Conservation (phyloP, 2,888 invertebrate genomes). For the Drosophila ustulata region DNA sequence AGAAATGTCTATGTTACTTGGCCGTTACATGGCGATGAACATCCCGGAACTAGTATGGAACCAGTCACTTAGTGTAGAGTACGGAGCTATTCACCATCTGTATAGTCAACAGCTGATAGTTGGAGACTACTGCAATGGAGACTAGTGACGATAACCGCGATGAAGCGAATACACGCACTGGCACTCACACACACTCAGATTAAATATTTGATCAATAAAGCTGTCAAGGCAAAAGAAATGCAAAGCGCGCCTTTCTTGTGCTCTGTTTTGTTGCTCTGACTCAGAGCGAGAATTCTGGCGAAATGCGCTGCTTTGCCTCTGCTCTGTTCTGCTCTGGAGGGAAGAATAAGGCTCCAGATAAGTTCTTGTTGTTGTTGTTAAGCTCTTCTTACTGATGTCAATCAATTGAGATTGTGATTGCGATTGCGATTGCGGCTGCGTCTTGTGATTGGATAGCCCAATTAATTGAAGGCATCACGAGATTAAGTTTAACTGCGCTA, state of each 20-base stretch:
- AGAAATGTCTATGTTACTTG: too few relatives aligned
- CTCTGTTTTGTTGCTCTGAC: constrained; percentile 21
- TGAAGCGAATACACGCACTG: constrained; percentile 10
- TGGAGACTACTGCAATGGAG: too few relatives aligned
- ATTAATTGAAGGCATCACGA: constrained; percentile 66
- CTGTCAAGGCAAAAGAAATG: constrained; percentile 45
- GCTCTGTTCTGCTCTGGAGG: too few relatives aligned
- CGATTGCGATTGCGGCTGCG: constrained; percentile 20
- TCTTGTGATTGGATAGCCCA: constrained; percentile 51
- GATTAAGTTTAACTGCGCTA: constrained; percentile 54
- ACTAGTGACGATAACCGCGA: too few relatives aligned
- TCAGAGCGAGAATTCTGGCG: constrained; percentile 32
- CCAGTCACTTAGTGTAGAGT: too few relatives aligned
- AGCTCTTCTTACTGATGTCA: constrained; percentile 9
- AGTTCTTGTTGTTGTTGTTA: constrained; percentile 18
- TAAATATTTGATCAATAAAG: constrained; percentile 76
- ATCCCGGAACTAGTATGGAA: too few relatives aligned
- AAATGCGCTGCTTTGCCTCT: constrained; percentile 2
- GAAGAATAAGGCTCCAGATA: constrained; percentile 26
- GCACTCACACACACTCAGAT: constrained; percentile 26
- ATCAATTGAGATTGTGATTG: constrained; percentile 27
- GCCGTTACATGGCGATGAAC: too few relatives aligned
- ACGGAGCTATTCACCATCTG: too few relatives aligned
- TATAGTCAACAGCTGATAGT: too few relatives aligned
- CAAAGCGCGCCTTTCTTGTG: constrained; percentile 29